Conservation (phyloP, 2,797 vertebrate genomes). For the Limosa lapponica region DNA sequence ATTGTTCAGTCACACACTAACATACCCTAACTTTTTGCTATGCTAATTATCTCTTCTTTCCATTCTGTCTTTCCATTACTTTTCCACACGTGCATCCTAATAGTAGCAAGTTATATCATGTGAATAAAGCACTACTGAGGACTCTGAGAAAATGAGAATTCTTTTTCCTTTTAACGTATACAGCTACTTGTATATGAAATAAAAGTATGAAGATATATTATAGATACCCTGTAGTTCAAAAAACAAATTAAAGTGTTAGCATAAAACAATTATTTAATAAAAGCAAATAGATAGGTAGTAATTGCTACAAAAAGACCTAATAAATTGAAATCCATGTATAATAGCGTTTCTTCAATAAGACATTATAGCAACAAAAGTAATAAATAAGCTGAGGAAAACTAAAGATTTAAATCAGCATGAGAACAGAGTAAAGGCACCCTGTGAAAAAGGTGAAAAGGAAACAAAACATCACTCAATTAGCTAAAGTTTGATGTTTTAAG, state of each 20-base stretch:
- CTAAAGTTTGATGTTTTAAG: neutral
- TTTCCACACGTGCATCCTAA: neutral
- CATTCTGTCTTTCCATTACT: neutral
- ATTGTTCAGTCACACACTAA: neutral
- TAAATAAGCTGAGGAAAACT: neutral
- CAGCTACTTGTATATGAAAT: neutral
- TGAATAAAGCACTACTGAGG: neutral
- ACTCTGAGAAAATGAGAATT: neutral
- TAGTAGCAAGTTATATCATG: neutral
- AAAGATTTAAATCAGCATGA: neutral
- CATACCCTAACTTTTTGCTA: neutral
- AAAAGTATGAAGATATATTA: neutral
- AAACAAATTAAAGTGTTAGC: neutral
- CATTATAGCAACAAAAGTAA: neutral
- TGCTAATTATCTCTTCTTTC: neutral
- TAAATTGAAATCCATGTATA: neutral
- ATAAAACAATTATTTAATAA: neutral
- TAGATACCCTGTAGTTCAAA: accelerated
- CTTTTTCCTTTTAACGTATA: neutral
- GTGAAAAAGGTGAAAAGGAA: neutral
- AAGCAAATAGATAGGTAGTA: neutral
- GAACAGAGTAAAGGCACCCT: neutral
- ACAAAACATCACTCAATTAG: neutral
- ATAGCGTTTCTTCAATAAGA: neutral
- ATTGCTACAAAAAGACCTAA: neutral